Base-by-base conservation (phyloP, 2,888 invertebrate species). In the Apotomis betuletana region DNA sequence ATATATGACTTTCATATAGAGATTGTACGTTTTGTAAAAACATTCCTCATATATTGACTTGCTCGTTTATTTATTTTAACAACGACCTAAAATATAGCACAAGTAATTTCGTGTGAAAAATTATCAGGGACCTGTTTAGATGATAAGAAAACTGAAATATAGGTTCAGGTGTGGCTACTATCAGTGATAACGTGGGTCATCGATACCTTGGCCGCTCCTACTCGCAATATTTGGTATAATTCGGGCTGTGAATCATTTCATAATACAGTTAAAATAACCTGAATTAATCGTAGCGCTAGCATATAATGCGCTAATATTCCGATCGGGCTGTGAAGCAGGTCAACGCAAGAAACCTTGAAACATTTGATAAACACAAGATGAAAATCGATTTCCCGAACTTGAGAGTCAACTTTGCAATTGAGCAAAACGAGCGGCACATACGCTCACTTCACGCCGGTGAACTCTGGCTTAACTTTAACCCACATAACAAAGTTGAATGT, bases 401-500 rank as follows among this genome's bases (percentile, higher is more conserved):
- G 87, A 86, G 86, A 90, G 86, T 86, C 84, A 91, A 92, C 87
- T 92, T 92, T 87, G 87, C 88, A 88, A 91, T 90, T 84, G 89
- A 90, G 89, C 85, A 83, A 87, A 87, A 86, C 87, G 85, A 82
- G 83, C 85, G 87, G 84, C 91, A 91, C 92, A 92, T 69, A 76
- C 74, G 76, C 74, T 74, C 67, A 77, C 74, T 75, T 77, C 88
- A 92, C 91, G 90, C 83, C 84, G 84, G 84, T 89, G 91, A 92
- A 93, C 92, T 93, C 92, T 87, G 87, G 87, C 87, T 93, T 92
- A 90, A 93, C 93, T 93, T 93, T 93, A 93, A 93, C 93, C 93
- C 92, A 93, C 91, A 93, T 93, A 92, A 92, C 92, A 91, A 92
- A 93, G 93, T 93, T 93, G 89, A 91, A 91, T 92, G 92, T 92